phyloP scores from a whole-genome alignment of 2,888 invertebrate genomes.

The Chaetogeoica ovagalla region DNA sequence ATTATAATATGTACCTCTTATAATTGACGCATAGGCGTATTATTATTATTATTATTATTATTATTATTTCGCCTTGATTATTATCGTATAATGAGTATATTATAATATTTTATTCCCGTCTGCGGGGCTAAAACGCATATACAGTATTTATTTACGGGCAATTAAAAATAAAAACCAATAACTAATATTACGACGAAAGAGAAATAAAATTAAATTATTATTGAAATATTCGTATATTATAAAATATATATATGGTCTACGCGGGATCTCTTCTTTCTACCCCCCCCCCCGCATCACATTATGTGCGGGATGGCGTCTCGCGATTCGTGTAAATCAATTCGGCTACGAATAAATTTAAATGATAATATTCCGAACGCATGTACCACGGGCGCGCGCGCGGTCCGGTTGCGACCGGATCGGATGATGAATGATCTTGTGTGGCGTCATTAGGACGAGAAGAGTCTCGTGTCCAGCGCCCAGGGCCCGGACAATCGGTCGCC shows the following conservation, averaged over 20 bases:
- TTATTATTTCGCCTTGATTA: too few relatives aligned
- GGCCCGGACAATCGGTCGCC: slow-evolving; percentile 38
- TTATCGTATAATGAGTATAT: too few relatives aligned
- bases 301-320: slow-evolving; percentile 8
- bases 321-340: slow-evolving; percentile 34
- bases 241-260: not conserved
- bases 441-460: slow-evolving; percentile 47
- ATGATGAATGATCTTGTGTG: slow-evolving; percentile 50
- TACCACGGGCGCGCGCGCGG: not conserved
- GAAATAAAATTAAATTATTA: slow-evolving; percentile 3
- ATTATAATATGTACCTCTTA: too few relatives aligned
- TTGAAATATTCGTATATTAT: not conserved
- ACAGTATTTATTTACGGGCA: not conserved
- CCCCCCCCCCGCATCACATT: too few relatives aligned
- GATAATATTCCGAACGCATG: slow-evolving; percentile 31
- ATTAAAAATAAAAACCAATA: slow-evolving; percentile 16
- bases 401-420: slow-evolving; percentile 26
- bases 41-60: too few relatives aligned
- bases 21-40: too few relatives aligned
- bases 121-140: not conserved
- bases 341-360: slow-evolving; percentile 39
- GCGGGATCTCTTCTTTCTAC: not conserved
- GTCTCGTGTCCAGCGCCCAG: slow-evolving; percentile 43
- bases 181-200: not conserved
- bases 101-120: not conserved